A percentile compares a stretch with the other conserved stretches of the same genome.
These are phyloP conservation scores for Vannuccia rotundouncinata DNA, from an alignment of 2,888 invertebrate species.

Conservation along the genomic window DNA sequence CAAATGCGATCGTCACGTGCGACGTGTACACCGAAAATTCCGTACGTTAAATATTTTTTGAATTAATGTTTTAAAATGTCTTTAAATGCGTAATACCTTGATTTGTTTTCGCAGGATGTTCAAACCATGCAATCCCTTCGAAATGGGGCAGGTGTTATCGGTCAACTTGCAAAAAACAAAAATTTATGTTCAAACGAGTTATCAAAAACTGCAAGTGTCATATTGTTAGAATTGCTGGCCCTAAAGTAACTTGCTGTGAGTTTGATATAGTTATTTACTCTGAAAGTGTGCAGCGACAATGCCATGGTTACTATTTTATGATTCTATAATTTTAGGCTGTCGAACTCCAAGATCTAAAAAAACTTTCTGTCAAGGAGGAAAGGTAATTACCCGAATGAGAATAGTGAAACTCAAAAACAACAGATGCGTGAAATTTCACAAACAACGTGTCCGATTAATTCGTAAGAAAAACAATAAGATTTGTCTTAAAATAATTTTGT, in stretches of 20 bases:
- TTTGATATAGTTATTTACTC: slow-evolving; percentile 9
- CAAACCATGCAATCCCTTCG: not conserved
- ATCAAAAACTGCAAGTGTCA: slow-evolving; percentile 31
- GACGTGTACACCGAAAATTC: not conserved
- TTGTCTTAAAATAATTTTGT: not conserved
- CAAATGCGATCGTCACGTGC: not conserved
- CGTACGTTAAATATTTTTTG: not conserved
- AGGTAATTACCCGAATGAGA: not conserved
- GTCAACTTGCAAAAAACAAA: not conserved
- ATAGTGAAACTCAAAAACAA: not conserved
- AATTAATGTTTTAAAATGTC: not conserved
- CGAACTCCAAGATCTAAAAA: not conserved
- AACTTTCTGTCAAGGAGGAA: slow-evolving; percentile 1
- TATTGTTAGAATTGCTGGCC: not conserved
- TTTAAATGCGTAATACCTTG: not conserved
- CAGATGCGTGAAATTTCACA: not conserved
- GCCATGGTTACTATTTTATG: not conserved
- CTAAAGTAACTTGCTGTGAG: slow-evolving; percentile 23
- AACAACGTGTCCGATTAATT: not conserved
- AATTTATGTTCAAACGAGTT: slow-evolving; percentile 2
- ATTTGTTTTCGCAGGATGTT: not conserved
- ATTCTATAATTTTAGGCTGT: not conserved
- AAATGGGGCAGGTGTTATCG: slow-evolving; percentile 9
- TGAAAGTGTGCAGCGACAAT: not conserved
- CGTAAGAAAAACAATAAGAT: not conserved